Conservation (phyloP, 1,140 invertebrate genomes). For the Drosophila pseudoananassae region DNA sequence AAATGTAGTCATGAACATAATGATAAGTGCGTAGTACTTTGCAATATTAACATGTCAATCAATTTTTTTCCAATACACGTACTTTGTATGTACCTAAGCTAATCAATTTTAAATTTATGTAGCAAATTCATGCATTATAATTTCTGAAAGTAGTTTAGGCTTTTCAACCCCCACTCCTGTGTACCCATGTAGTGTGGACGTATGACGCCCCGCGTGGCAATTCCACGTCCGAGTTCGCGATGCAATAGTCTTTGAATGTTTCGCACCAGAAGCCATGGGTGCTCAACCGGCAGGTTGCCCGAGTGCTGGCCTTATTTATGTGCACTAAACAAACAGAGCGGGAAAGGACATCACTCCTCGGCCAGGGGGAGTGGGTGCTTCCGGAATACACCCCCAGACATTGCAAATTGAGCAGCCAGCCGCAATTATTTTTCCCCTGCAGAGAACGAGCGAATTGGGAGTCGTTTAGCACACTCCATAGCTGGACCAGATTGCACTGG, state of each 20-base stretch:
- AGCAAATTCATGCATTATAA: too few species aligned
- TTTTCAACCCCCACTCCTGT: not conserved
- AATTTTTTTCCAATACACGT: too few species aligned
- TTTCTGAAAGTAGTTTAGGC: too few species aligned
- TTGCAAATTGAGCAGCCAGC: conserved; percentile 46
- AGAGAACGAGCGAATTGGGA: not conserved
- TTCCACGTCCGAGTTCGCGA: conserved; percentile 32
- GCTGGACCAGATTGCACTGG: conserved; percentile 30
- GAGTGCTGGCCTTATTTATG: conserved; percentile 68
- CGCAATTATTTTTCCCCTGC: conserved; percentile 62
- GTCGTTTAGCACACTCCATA: conserved; percentile 36
- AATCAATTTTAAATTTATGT: too few species aligned
- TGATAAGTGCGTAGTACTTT: not conserved
- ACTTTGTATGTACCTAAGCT: too few species aligned
- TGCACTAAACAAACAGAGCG: conserved; percentile 62
- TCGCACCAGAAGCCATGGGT: conserved; percentile 44
- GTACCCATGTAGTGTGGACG: not conserved
- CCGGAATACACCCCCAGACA: conserved; percentile 1
- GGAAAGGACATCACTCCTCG: conserved; percentile 36
- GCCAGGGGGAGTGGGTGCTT: not conserved
- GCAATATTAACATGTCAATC: not conserved
- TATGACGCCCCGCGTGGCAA: conserved; percentile 2
- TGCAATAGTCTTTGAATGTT: conserved; percentile 72
- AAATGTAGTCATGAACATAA: not conserved
- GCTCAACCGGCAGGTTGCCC: conserved; percentile 20